Base-by-base conservation (phyloP, 2,113 vertebrate species). In the Cephalopholis sonnerati region DNA sequence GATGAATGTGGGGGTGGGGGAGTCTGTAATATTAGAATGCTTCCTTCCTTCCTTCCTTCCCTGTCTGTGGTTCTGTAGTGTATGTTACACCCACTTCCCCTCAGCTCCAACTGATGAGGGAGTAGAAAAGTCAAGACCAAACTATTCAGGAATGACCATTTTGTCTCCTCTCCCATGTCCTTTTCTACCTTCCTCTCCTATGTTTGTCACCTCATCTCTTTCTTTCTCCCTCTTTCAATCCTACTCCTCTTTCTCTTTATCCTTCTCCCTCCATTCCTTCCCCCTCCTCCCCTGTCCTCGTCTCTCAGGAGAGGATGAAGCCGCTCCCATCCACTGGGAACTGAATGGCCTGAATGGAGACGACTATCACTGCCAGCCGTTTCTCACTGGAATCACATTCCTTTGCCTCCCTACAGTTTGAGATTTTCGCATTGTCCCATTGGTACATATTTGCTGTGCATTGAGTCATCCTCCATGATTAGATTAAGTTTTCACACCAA, bases 11-110 rank as follows among this genome's bases (percentile, higher is more conserved):
- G 69, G 77, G 79, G 63, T 27, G 80, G 77, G 44, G 57, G 55
- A 54, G 72, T 74, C 58, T 78, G 81, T 84, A 88, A 82, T 90
- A 86, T 83, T 82, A 83, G 82, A 91, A 90, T 59, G 83, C 84
- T 88, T 81, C 73, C 85, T 89, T 89, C 90, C 79, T 55, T 95
- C 87, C 87, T 74, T 91, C 78, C 87, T 80, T 92, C 82, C 75
- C 76, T 46, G 81, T 90, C 86, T 89, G 74, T 70, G 63, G 78
- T 50, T 77, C 74, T 77, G n/a, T 61, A 76, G 82, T 76, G 83
- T 68, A 55, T 24, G 87, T 77, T 89, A 91, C 87, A 89, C 88
- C 84, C 88, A 89, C 83, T 86, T 91, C 86, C 86, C 48, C 22
- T 77, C 58, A 29, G 59, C 80, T 61, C 54, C 4, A 1, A 68